phyloP scores from a whole-genome alignment of 1,140 invertebrate genomes.

The Hermatobates lingyangjiaoensis region DNA sequence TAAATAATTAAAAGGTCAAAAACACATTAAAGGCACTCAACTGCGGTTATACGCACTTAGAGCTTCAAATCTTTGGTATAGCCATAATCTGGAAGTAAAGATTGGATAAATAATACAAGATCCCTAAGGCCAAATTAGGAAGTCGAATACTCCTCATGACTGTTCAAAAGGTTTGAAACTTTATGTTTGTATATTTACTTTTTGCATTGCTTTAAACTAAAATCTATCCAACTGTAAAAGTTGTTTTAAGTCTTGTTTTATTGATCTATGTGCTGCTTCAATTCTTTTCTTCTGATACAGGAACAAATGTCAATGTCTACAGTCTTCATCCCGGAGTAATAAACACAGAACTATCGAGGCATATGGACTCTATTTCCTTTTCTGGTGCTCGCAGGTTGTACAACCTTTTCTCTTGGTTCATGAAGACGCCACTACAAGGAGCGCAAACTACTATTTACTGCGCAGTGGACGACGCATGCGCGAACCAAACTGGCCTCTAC shows the following conservation, averaged over 20 bases:
- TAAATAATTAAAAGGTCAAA: too few species aligned
- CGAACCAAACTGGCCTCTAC: conserved; percentile 39
- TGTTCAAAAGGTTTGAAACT: too few species aligned
- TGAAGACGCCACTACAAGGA: conserved; percentile 43
- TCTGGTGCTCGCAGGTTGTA: conserved; percentile 35
- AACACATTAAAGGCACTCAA: too few species aligned
- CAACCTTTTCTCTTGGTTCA: conserved; percentile 23
- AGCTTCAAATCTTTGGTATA: too few species aligned
- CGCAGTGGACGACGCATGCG: conserved; percentile 45
- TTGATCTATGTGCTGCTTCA: too few species aligned
- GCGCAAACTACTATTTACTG: conserved; percentile 66
- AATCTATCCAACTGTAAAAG: background rate
- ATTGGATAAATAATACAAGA: too few species aligned
- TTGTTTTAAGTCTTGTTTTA: too few species aligned
- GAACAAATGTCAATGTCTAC: conserved; percentile 41
- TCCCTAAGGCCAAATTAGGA: too few species aligned
- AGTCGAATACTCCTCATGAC: too few species aligned
- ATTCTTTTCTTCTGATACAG: conserved; percentile 27
- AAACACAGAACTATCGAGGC: conserved; percentile 49
- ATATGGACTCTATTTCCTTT: conserved; percentile 34
- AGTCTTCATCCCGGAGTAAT: conserved; percentile 53
- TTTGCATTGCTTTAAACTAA: background rate
- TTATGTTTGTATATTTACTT: background rate
- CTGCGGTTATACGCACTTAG: too few species aligned
- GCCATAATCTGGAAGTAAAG: too few species aligned